Percentiles rank a stretch among this genome's conserved stretches.
Evolutionary conservation across 2,113 vertebrate genomes (phyloP).

Genomic region (Planiliza haematocheilus): DNA sequence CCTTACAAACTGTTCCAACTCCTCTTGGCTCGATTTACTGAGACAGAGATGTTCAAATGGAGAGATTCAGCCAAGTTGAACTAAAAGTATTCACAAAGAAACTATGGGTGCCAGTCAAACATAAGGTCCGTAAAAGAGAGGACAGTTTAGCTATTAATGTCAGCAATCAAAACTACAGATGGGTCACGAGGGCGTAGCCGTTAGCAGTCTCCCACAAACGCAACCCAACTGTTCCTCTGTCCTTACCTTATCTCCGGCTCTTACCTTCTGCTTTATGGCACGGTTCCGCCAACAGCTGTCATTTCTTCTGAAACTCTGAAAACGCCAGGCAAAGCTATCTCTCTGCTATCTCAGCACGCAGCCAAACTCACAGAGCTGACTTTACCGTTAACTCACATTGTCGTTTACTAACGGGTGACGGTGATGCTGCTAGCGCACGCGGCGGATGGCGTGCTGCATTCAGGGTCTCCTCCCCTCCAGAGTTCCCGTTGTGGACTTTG

Average conservation of each 20-base stretch:
- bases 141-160: not conserved
- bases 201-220: not conserved
- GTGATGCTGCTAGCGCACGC: constrained; percentile 58
- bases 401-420: constrained; percentile 5
- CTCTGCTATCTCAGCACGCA: constrained; percentile 7
- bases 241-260: not conserved
- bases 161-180: constrained; percentile 3
- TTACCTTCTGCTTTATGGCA: constrained; percentile 68
- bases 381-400: constrained; percentile 55
- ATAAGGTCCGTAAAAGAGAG: not conserved
- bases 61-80: too few relatives aligned
- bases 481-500: accelerated
- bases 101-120: too few relatives aligned
- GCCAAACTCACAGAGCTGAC: constrained; percentile 47
- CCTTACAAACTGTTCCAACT: too few relatives aligned
- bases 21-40: too few relatives aligned
- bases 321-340: constrained; percentile 30
- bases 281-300: constrained; percentile 55
- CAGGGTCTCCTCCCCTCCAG: constrained; percentile 30
- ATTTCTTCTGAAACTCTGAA: constrained; percentile 53
- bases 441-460: constrained; percentile 51
- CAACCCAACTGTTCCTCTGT: not conserved
- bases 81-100: too few relatives aligned
- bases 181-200: constrained; percentile 15
- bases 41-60: too few relatives aligned